Percentiles rank a stretch among this genome's conserved stretches.
phyloP scores from a whole-genome alignment of 2,797 vertebrate genomes.

The Austrolebias charrua region DNA sequence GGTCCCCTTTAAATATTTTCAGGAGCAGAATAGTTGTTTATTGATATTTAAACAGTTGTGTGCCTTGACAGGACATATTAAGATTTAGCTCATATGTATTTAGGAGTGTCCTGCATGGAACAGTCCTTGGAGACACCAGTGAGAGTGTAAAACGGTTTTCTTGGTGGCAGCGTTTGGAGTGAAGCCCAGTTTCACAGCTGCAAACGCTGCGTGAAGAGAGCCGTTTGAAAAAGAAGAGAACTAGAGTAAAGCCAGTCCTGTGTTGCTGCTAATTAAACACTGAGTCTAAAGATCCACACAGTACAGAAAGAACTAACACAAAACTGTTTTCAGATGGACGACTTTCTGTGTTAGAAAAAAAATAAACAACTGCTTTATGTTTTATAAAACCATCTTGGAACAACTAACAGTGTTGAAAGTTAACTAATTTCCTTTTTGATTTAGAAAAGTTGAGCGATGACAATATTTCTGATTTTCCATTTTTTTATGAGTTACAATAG shows the following conservation, averaged over 20 bases:
- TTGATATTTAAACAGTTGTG: constrained; percentile 28
- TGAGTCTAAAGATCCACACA: constrained; percentile 5
- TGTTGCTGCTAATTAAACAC: constrained; percentile 26
- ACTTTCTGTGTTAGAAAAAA: neutral
- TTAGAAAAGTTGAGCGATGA: neutral
- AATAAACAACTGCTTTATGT: too few species aligned
- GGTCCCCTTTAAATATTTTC: constrained; percentile 22
- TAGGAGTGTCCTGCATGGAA: constrained; percentile 23
- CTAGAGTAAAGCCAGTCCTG: constrained; percentile 38
- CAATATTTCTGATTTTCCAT: too few species aligned
- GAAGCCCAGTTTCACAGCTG: constrained; percentile 68
- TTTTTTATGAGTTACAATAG: too few species aligned
- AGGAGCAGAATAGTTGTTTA: constrained; percentile 13
- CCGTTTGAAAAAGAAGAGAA: constrained; percentile 51
- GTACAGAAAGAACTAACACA: constrained; percentile 3
- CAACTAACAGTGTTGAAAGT: neutral
- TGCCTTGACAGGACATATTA: constrained; percentile 20
- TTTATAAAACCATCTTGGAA: too few species aligned
- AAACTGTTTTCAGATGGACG: neutral
- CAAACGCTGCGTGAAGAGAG: constrained; percentile 70
- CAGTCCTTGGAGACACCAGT: constrained; percentile 50
- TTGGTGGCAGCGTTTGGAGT: constrained; percentile 34
- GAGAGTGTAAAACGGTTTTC: constrained; percentile 57
- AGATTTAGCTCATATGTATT: constrained; percentile 19
- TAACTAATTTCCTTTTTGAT: neutral